Percentiles rank a stretch among this genome's conserved stretches.
phyloP scores from a whole-genome alignment of 2,888 invertebrate genomes.

The Drosophila sordidula region DNA sequence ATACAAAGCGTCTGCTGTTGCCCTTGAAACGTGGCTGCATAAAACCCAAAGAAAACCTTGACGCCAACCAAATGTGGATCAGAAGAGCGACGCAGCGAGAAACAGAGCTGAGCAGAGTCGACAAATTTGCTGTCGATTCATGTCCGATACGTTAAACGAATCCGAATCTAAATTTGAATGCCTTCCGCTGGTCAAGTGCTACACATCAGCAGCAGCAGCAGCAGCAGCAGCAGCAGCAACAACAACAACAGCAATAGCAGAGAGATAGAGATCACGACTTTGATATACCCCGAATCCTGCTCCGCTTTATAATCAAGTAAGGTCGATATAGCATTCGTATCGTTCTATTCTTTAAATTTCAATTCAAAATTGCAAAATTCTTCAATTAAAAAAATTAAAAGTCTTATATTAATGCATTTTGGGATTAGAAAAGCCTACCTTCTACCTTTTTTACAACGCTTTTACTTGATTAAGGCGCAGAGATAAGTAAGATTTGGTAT shows the following conservation, averaged over 20 bases:
- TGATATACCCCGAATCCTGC: no score
- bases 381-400: no score
- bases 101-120: constrained; percentile 25
- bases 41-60: constrained; percentile 23
- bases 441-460: no score
- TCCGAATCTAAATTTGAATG: constrained; percentile 40
- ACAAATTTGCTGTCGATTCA: constrained; percentile 50
- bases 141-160: constrained; percentile 28
- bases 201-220: constrained; percentile 17
- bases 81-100: constrained; percentile 11
- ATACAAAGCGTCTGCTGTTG: constrained; percentile 14
- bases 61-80: constrained; percentile 28
- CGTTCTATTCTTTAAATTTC: no score
- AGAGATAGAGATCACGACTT: background rate
- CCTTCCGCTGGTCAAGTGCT: constrained; percentile 52
- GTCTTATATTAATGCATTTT: no score
- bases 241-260: constrained; percentile 12
- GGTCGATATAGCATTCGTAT: no score
- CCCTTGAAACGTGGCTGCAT: constrained; percentile 37
- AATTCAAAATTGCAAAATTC: no score
- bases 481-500: no score
- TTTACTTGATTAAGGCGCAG: no score
- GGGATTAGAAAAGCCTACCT: no score
- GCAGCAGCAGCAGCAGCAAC: constrained; percentile 9
- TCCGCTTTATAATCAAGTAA: no score